Evolutionary conservation across 23 tunicate genomes (phyloP), one percentile per base, ranked within the genome.

Genomic region (Halocynthia roretzi): DNA sequence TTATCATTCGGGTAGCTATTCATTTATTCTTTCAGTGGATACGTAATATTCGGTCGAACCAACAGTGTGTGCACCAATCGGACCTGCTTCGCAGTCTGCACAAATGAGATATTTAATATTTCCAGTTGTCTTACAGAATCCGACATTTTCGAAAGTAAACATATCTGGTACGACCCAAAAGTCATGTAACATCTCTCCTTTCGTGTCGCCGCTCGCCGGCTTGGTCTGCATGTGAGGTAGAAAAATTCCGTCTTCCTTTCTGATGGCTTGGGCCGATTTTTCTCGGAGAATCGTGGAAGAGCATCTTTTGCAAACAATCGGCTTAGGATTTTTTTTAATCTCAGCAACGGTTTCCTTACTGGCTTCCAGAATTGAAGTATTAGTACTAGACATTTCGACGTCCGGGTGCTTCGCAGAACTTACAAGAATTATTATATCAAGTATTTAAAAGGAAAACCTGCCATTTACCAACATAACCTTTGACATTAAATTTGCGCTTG

Each of bases 31-130:
- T 48, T 54, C 63, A 8, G 56, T 8, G 8, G 78, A 53, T 6
- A 74, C 63, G 0, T 54, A 50, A 74, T 54, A 74, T 54, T 74
- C 78, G 55, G 55, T 53, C 8, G 49, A 51, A 31, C 48, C 55
- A 0, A 90, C 15, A 17, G 68, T 58, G 50, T 93, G 89, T 52
- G 93, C 94, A 5, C 98, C 98, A 53, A 93, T 83, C 7, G 98
- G 98, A 5, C 98, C 98, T 62, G 83, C 71, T 67, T 93, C 98
- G 77, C 98, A 93, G 65, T 93, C 98, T 19, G 94, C 98, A 83
- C 98, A 93, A 21, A 89, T 83, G 58, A 93, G 71, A 72, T 93
- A 93, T 70, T 87, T 87, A 15, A 87, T 75, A 51, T 77, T 67
- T 40, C 84, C 82, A 12, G 81, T 81, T 14, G 98, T 87, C 72